Evolutionary conservation across 2,888 invertebrate genomes (phyloP).

Genomic region (Diarsia dahlii): DNA sequence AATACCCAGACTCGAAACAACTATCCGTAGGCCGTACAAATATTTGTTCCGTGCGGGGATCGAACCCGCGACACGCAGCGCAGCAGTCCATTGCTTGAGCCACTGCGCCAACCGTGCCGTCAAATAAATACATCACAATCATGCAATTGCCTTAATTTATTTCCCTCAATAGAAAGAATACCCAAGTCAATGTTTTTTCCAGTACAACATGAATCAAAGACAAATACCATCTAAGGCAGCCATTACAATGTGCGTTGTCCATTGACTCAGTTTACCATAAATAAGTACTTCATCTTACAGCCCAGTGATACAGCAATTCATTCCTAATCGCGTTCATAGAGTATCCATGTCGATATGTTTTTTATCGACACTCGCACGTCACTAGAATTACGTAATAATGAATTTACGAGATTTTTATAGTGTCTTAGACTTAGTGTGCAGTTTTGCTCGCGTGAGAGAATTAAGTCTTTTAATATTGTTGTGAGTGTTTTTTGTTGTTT

Average conservation of each 20-base stretch:
- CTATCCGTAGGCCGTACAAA: too few relatives aligned
- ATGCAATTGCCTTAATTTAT: neutral
- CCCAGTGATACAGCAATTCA: conserved; percentile 67
- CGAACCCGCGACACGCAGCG: too few relatives aligned
- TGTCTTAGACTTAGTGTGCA: conserved; percentile 25
- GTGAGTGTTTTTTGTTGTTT: conserved; percentile 50
- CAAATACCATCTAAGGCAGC: conserved; percentile 38
- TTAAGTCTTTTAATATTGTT: conserved; percentile 58
- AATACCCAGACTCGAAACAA: too few relatives aligned
- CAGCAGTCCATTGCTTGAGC: too few relatives aligned
- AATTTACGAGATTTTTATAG: conserved; percentile 64
- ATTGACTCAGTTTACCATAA: conserved; percentile 63
- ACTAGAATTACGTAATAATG: conserved; percentile 72
- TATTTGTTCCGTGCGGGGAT: too few relatives aligned
- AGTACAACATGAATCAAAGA: conserved; percentile 34
- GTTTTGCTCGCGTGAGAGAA: conserved; percentile 53
- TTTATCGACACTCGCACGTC: conserved; percentile 72
- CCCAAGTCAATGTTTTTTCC: conserved; percentile 3
- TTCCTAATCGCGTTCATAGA: conserved; percentile 69
- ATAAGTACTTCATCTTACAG: conserved; percentile 60
- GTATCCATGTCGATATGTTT: conserved; percentile 75
- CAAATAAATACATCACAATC: neutral
- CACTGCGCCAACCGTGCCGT: too few relatives aligned
- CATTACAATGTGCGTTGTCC: conserved; percentile 48
- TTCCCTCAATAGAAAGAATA: neutral